Conservation (phyloP, 2,797 vertebrate species). For the Odontamblyopus lacepedii region DNA sequence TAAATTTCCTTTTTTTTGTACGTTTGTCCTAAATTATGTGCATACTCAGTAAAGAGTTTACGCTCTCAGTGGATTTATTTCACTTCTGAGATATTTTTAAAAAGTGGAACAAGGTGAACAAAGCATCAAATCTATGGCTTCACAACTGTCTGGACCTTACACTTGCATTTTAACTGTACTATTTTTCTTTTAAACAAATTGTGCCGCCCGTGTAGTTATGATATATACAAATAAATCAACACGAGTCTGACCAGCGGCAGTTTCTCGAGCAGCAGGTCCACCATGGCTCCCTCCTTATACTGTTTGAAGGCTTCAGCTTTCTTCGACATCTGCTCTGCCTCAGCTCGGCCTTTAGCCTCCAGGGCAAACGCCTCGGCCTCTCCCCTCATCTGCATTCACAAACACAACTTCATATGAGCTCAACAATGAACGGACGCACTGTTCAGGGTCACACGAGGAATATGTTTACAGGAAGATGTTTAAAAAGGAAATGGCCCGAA, state of each 20-base stretch:
- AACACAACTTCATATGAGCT: background rate
- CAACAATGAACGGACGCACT: background rate
- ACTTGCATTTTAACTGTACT: too few species aligned
- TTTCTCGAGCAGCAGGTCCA: constrained; percentile 93
- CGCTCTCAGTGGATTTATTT: too few species aligned
- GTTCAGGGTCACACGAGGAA: background rate
- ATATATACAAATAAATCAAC: background rate
- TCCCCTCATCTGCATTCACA: constrained; percentile 80
- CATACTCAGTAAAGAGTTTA: too few species aligned
- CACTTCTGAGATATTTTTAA: too few species aligned
- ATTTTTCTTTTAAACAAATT: too few species aligned
- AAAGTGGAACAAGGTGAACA: too few species aligned
- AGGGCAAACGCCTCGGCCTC: constrained; percentile 89
- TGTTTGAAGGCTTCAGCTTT: constrained; percentile 90
- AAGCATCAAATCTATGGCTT: too few species aligned
- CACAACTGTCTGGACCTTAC: too few species aligned
- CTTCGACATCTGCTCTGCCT: constrained; percentile 91
- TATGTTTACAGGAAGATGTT: background rate
- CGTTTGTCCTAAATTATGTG: too few species aligned
- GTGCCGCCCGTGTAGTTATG: too few species aligned
- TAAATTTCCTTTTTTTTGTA: too few species aligned
- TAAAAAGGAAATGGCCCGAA: background rate
- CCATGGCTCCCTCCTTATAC: constrained; percentile 91
- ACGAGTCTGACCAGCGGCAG: constrained; percentile 83
- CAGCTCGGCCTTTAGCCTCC: constrained; percentile 86